Evolutionary conservation across 2,113 vertebrate genomes (phyloP).

Genomic region (Aldabrachelys gigantea): DNA sequence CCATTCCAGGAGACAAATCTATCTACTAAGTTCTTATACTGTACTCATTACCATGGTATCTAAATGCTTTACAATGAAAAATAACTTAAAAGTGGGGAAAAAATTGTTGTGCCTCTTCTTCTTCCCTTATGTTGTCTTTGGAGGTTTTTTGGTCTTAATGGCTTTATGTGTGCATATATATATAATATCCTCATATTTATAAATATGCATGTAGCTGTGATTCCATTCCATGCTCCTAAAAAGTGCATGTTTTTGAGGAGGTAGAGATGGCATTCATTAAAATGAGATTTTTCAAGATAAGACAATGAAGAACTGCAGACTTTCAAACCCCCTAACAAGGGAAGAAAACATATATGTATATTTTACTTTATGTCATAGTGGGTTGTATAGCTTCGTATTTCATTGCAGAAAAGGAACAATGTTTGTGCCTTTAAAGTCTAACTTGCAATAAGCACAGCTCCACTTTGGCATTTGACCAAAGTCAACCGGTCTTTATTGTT

Average conservation of each 20-base stretch:
- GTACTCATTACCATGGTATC: not conserved
- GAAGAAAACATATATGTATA: constrained; percentile 5
- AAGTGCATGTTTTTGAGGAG: not conserved
- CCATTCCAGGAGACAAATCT: not conserved
- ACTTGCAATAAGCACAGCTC: not conserved
- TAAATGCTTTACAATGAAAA: not conserved
- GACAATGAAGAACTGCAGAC: not conserved
- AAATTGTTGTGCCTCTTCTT: not conserved
- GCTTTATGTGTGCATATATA: fast-evolving
- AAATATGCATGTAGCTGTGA: not conserved
- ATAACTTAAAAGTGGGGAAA: not conserved
- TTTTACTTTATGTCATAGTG: constrained; percentile 28
- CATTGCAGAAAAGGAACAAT: constrained; percentile 24
- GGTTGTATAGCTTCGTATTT: constrained; percentile 45
- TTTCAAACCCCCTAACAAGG: constrained; percentile 29
- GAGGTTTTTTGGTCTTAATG: not conserved
- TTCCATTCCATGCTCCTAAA: not conserved
- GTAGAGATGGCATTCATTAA: constrained; percentile 16
- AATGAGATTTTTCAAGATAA: constrained; percentile 38
- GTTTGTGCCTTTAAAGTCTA: not conserved
- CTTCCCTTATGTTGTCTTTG: not conserved
- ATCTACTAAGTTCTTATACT: not conserved
- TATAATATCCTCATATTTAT: not conserved
- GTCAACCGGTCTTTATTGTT: not conserved
- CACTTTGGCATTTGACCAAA: constrained; percentile 53